Conservation (phyloP, 2,888 invertebrate genomes). For the Hirudinaria manillensis region DNA sequence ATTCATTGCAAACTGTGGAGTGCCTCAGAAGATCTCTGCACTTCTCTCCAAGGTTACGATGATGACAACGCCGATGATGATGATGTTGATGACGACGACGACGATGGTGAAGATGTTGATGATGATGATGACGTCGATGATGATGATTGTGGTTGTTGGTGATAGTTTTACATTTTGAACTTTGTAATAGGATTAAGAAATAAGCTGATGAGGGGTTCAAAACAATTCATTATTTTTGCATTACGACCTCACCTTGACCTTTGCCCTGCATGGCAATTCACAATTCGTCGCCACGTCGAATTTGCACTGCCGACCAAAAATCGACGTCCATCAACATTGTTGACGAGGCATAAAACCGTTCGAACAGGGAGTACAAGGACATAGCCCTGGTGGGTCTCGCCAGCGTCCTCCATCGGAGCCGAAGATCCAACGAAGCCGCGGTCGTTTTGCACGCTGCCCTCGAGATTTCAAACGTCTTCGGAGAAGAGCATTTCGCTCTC, state of each 20-base stretch:
- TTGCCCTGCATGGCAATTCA: no score
- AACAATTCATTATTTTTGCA: no score
- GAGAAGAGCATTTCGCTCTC: conserved; percentile 60
- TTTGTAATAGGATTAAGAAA: no score
- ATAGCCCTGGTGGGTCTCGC: conserved; percentile 70
- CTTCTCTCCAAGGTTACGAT: conserved; percentile 65
- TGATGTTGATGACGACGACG: not conserved
- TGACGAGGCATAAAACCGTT: no score
- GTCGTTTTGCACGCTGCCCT: conserved; percentile 68
- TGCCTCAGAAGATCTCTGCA: conserved; percentile 71
- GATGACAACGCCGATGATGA: not conserved
- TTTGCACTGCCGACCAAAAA: no score
- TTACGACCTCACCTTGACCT: no score
- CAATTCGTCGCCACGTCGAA: no score
- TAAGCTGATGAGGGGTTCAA: no score
- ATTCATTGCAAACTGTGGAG: conserved; percentile 71
- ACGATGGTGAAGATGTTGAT: not conserved
- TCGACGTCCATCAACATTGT: no score
- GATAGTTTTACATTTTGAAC: no score
- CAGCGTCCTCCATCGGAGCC: conserved; percentile 66
- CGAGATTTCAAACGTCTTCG: conserved; percentile 64
- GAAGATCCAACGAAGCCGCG: conserved; percentile 66
- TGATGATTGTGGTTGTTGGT: not conserved
- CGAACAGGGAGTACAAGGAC: conserved; percentile 64
- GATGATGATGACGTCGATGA: not conserved